Base-by-base conservation (phyloP, 2,113 vertebrate genomes). In the Upupa epops region DNA sequence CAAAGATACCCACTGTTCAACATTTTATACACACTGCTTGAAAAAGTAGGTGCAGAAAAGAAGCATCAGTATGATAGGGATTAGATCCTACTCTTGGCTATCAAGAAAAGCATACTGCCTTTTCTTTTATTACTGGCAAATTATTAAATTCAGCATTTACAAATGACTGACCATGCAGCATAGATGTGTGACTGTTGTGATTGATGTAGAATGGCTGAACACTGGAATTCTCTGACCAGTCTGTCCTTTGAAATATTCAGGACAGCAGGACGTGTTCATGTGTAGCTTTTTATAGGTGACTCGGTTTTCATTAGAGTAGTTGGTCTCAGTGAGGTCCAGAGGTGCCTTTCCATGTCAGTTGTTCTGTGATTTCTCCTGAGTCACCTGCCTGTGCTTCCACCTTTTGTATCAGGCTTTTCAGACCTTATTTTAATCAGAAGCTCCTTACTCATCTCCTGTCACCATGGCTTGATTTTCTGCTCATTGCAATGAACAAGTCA, bases 31-130 rank as follows among this genome's bases (percentile, higher is more conserved):
- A 3, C 26, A 29, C 3, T 28, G 14, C 2, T 31, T 46, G 28
- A 19, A 48, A 71, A 71, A 59, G 4, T 5, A 58, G 17, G 1
- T 29, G 13, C 74, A 51, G 40, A 59, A 66, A 72, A 76, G 49
- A 55, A 1, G 3, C 58, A 7, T 34, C 31, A 69, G 4, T 60
- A 22, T 1, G 3, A 10, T 2, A 49, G 24, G 7, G 24, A 68
- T 60, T 71, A 66, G 15, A 51, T 34, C 11, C 10, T 12, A 60
- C 14, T 51, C 20, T n/a, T 45, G 4, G 8, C 9, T 65, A 17
- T 52, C 24, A 78, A 20, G 6, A 78, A 72, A 59, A 81, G 1
- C 5, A 34, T 5, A 36, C 2, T 49, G 6, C 4, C 5, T 34
- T 32, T 59, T 55, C 5, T 34, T 32, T 59, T 55, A 45, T 32